A percentile compares a stretch with the other conserved stretches of the same genome.
These are phyloP conservation scores for Platysteira castanea DNA, from an alignment of 2,113 vertebrate species.

Conservation along the genomic window DNA sequence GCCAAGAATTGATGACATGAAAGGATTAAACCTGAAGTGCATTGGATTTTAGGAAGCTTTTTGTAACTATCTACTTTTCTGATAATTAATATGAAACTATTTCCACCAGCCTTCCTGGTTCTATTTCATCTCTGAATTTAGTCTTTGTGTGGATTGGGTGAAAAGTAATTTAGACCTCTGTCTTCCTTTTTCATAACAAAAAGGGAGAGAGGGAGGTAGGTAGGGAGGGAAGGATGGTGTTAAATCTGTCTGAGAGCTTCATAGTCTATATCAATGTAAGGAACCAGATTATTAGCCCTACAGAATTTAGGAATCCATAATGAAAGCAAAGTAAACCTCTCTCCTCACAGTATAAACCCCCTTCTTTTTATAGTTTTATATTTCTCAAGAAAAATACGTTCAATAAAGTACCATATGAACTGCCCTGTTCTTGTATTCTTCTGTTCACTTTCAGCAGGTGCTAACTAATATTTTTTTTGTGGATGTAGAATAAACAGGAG, in stretches of 20 bases:
- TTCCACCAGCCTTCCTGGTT: background rate
- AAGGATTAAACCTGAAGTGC: background rate
- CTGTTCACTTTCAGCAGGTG: background rate
- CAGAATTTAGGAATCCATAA: background rate
- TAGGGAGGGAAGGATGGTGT: no score
- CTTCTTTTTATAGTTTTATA: background rate
- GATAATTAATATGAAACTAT: constrained; percentile 54
- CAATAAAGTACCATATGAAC: background rate
- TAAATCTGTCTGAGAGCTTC: background rate
- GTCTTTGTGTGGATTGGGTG: background rate
- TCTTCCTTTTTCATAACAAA: background rate
- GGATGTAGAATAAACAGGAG: background rate
- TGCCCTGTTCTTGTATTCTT: background rate
- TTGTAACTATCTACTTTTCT: background rate
- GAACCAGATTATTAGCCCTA: background rate
- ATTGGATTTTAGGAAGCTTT: constrained; percentile 32
- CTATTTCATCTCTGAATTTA: background rate
- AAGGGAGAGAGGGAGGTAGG: background rate
- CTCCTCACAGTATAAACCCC: background rate
- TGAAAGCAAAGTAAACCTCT: background rate
- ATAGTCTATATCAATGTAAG: background rate
- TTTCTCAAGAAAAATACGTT: background rate
- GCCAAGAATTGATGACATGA: background rate
- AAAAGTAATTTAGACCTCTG: background rate
- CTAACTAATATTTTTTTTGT: background rate